Conservation (phyloP, 1,140 invertebrate genomes). For the Drosophila sp. region DNA sequence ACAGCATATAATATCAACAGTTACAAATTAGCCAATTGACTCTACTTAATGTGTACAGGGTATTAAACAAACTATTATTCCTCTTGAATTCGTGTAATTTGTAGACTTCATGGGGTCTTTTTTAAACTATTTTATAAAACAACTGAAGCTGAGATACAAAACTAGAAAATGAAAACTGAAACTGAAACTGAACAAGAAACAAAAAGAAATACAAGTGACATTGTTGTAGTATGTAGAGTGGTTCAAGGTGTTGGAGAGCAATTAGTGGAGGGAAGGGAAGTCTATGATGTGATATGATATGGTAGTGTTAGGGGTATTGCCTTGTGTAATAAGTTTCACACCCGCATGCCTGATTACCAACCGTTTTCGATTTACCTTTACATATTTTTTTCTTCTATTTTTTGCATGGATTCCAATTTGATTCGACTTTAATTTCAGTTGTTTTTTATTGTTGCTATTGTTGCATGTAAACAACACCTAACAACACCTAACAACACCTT, state of each 20-base stretch:
- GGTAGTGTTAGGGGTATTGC: slow-evolving; percentile 8
- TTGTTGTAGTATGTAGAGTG: slow-evolving; percentile 21
- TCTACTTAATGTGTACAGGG: neutral
- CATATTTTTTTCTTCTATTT: slow-evolving; percentile 39
- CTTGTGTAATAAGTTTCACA: slow-evolving; percentile 74
- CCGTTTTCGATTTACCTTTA: slow-evolving; percentile 58
- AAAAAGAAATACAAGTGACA: slow-evolving; percentile 4
- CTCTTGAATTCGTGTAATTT: slow-evolving; percentile 1
- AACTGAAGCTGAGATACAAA: slow-evolving; percentile 14
- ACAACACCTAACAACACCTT: slow-evolving; percentile 80
- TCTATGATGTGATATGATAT: neutral
- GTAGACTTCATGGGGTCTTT: slow-evolving; percentile 15
- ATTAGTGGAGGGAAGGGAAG: neutral
- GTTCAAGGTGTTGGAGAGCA: neutral
- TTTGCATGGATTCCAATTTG: slow-evolving; percentile 18
- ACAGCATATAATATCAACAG: neutral
- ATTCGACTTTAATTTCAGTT: slow-evolving; percentile 39
- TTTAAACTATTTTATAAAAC: slow-evolving; percentile 25
- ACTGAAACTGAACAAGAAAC: slow-evolving; percentile 25
- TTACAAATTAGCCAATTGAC: neutral
- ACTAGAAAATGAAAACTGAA: slow-evolving; percentile 13
- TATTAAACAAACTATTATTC: neutral
- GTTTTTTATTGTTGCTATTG: slow-evolving; percentile 28
- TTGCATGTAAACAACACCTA: slow-evolving; percentile 79
- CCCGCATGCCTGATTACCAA: slow-evolving; percentile 75